Percentiles rank a stretch among this genome's conserved stretches.
phyloP scores from a whole-genome alignment of 2,888 invertebrate species.

The Pteria penguin region DNA sequence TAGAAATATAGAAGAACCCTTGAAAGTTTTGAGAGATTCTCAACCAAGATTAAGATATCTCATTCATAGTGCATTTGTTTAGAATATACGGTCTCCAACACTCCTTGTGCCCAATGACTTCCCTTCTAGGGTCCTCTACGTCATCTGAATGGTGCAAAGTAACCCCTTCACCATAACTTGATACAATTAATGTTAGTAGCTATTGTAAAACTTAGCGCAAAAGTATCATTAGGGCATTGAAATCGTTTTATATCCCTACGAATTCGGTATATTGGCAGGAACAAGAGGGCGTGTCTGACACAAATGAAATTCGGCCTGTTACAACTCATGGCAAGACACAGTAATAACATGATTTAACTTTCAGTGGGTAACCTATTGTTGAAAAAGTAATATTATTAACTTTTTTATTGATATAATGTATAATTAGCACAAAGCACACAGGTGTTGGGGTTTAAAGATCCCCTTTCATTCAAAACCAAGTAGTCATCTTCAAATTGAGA shows the following conservation, averaged over 20 bases:
- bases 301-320: neutral
- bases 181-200: too few relatives aligned
- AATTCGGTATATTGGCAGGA: neutral
- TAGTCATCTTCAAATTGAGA: neutral
- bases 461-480: neutral
- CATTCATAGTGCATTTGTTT: neutral
- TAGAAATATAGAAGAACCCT: neutral
- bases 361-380: neutral
- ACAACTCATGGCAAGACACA: neutral
- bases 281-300: neutral
- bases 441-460: neutral
- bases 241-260: neutral
- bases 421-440: neutral
- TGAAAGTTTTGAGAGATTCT: neutral
- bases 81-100: too few relatives aligned
- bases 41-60: neutral
- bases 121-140: too few relatives aligned
- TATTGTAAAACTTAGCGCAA: neutral
- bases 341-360: neutral
- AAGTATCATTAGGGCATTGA: neutral
- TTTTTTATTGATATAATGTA: neutral
- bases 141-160: too few relatives aligned
- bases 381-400: neutral
- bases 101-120: too few relatives aligned
- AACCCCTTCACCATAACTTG: too few relatives aligned